A percentile compares a stretch with the other conserved stretches of the same genome.
phyloP scores from a whole-genome alignment of 1,140 invertebrate species.

The Magallana gigas region DNA sequence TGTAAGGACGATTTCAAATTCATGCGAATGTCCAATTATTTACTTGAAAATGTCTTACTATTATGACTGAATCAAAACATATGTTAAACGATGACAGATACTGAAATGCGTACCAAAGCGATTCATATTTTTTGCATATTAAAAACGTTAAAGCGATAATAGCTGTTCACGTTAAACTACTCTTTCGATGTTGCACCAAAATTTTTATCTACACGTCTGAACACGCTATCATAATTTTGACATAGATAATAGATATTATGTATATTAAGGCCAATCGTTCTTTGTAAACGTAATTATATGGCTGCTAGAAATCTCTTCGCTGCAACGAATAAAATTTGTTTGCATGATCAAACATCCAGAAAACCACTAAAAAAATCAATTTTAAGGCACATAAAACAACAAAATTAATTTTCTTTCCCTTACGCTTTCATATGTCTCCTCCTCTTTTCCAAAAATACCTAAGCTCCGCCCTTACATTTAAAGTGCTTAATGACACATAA shows the following conservation, averaged over 20 bases:
- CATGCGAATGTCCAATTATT: conserved; percentile 25
- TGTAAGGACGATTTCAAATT: not conserved
- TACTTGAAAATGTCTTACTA: not conserved
- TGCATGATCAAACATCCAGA: not conserved
- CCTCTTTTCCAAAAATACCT: conserved; percentile 2
- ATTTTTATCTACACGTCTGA: no score
- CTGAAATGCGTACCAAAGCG: not conserved
- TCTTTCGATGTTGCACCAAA: no score
- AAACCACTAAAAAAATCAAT: not conserved
- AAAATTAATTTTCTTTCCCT: conserved; percentile 27
- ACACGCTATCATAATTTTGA: not conserved
- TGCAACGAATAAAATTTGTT: not conserved
- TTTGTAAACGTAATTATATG: not conserved
- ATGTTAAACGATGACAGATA: not conserved
- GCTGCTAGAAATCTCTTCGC: not conserved
- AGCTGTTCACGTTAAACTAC: no score
- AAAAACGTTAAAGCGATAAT: no score
- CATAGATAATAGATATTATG: not conserved
- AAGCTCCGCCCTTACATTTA: conserved; percentile 10
- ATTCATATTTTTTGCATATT: no score
- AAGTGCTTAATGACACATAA: conserved; percentile 27
- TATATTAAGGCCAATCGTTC: not conserved
- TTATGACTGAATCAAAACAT: not conserved
- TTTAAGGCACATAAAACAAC: not conserved
- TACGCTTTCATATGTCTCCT: not conserved